Percentiles rank a stretch among this genome's conserved stretches.
These are phyloP conservation scores for Ditylenchus dipsaci DNA, from an alignment of 1,140 invertebrate genomes.

Conservation along the genomic window DNA sequence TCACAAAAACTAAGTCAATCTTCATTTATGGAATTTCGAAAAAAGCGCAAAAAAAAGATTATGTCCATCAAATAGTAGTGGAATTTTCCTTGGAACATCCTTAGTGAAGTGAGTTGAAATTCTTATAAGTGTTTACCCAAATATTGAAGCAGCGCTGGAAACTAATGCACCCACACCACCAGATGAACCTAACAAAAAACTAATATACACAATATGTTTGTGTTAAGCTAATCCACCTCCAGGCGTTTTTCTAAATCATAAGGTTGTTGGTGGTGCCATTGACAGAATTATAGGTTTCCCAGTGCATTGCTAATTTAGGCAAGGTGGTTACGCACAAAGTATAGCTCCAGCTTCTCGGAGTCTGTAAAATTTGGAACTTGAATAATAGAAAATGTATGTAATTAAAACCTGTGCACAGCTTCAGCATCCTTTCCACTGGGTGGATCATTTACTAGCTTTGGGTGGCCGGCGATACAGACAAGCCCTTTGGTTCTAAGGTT, in stretches of 20 bases:
- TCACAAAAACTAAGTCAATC: too few species aligned
- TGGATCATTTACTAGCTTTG: slow-evolving; percentile 5
- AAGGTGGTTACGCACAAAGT: slow-evolving; percentile 74
- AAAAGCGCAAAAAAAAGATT: too few species aligned
- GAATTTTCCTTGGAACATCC: too few species aligned
- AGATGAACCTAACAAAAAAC: slow-evolving; percentile 59
- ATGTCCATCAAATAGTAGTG: too few species aligned
- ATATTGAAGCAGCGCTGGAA: too few species aligned
- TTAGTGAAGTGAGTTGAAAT: too few species aligned
- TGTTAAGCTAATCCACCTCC: too few species aligned
- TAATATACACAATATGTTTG: too few species aligned
- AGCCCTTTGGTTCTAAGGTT: slow-evolving; percentile 44
- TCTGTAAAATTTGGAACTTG: slow-evolving; percentile 7
- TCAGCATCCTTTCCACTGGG: slow-evolving; percentile 31
- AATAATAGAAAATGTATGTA: background rate
- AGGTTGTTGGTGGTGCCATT: slow-evolving; percentile 81
- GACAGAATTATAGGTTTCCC: slow-evolving; percentile 70
- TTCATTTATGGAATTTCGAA: too few species aligned
- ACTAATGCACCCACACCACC: slow-evolving; percentile 30
- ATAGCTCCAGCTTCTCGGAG: slow-evolving; percentile 68
- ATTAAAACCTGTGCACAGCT: slow-evolving; percentile 21
- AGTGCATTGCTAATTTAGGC: slow-evolving; percentile 73
- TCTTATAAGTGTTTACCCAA: too few species aligned
- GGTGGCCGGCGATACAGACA: slow-evolving; percentile 20
- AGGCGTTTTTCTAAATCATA: slow-evolving; percentile 79